A percentile compares a stretch with the other conserved stretches of the same genome.
These are phyloP conservation scores for Cheilosia scutellata DNA, from an alignment of 2,888 invertebrate genomes.

Conservation along the genomic window DNA sequence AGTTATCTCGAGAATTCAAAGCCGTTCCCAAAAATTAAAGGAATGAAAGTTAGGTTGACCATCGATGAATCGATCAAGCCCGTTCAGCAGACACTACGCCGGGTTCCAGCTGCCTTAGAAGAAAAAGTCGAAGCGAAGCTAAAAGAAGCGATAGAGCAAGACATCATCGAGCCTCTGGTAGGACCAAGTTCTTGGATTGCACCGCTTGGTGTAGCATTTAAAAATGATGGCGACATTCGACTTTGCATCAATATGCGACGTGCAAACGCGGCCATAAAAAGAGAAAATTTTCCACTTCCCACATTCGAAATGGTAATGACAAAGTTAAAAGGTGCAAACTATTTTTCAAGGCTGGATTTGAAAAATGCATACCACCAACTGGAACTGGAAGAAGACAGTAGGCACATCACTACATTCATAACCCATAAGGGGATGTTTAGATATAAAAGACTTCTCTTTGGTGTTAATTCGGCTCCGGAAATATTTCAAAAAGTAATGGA, in stretches of 20 bases:
- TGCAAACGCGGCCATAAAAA: slow-evolving; percentile 78
- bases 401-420: slow-evolving; percentile 43
- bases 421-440: slow-evolving; percentile 71
- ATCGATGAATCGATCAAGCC: slow-evolving; percentile 77
- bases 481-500: slow-evolving; percentile 78
- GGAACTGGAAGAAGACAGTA: slow-evolving; percentile 40
- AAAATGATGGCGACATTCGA: slow-evolving; percentile 77
- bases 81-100: slow-evolving; percentile 77
- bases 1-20: slow-evolving; percentile 24
- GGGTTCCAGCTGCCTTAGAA: slow-evolving; percentile 78
- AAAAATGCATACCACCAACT: slow-evolving; percentile 77
- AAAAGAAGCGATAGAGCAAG: slow-evolving; percentile 72
- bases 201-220: slow-evolving; percentile 78
- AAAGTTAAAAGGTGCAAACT: slow-evolving; percentile 69
- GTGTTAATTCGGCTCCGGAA: slow-evolving; percentile 79
- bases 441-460: slow-evolving; percentile 81
- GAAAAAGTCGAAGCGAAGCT: slow-evolving; percentile 43
- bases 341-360: slow-evolving; percentile 79
- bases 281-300: slow-evolving; percentile 64
- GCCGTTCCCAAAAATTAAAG: slow-evolving; percentile 77
- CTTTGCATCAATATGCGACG: slow-evolving; percentile 80
- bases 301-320: slow-evolving; percentile 75
- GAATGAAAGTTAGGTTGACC: slow-evolving; percentile 76
- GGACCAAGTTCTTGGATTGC: slow-evolving; percentile 79
- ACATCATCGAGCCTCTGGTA: slow-evolving; percentile 79